phyloP scores from a whole-genome alignment of 2,113 vertebrate species.

The Salvelinus namaycush region DNA sequence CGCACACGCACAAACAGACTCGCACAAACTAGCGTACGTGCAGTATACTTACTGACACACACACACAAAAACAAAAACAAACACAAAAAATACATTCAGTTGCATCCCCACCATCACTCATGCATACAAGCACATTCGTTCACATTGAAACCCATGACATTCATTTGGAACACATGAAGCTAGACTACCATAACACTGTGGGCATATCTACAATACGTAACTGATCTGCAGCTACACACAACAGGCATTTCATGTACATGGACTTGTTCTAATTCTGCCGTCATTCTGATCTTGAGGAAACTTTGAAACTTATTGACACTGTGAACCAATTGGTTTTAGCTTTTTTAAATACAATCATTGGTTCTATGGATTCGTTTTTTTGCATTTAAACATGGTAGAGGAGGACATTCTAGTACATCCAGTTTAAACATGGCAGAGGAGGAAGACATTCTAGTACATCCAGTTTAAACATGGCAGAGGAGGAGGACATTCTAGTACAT shows the following conservation, averaged over 20 bases:
- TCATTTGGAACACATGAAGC: conserved; percentile 66
- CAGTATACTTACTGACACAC: not conserved
- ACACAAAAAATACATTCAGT: conserved; percentile 9
- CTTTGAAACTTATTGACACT: conserved; percentile 10
- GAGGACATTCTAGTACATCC: conserved; percentile 42
- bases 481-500: conserved; percentile 43
- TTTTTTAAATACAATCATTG: conserved; percentile 57
- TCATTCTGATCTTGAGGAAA: conserved; percentile 53
- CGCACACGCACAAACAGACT: conserved; percentile 14
- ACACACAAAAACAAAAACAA: not conserved
- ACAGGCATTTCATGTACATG: conserved; percentile 56
- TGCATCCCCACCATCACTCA: not conserved
- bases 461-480: conserved; percentile 32
- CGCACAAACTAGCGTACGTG: not conserved
- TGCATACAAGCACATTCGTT: conserved; percentile 66
- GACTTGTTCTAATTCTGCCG: conserved; percentile 62
- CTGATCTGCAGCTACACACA: conserved; percentile 67
- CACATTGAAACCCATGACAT: conserved; percentile 11
- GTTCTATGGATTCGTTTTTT: conserved; percentile 48
- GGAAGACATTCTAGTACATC: conserved; percentile 42
- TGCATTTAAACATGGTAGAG: conserved; percentile 32
- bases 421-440: conserved; percentile 32
- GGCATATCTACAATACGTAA: conserved; percentile 78
- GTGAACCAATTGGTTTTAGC: conserved; percentile 14
- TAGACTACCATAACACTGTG: conserved; percentile 78